phyloP scores from a whole-genome alignment of 2,888 invertebrate species.

The Leptopilina syphax region DNA sequence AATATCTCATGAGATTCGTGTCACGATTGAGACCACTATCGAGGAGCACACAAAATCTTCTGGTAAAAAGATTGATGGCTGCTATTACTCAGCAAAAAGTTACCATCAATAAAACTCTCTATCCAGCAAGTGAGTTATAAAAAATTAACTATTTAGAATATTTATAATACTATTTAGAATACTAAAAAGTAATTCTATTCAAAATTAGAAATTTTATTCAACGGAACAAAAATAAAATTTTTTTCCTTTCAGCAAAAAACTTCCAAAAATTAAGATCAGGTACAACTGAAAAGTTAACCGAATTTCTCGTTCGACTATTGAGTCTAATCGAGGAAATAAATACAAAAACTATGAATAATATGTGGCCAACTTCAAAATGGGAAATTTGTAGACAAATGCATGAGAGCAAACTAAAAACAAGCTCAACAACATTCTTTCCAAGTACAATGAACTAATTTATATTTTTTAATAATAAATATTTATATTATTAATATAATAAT shows the following conservation, averaged over 20 bases:
- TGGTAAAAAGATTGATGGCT: conserved; percentile 83
- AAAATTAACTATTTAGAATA: too few species aligned
- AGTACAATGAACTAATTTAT: background rate
- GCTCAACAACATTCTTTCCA: background rate
- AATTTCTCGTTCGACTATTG: conserved; percentile 68
- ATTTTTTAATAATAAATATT: background rate
- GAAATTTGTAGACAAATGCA: conserved; percentile 45
- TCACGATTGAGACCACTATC: conserved; percentile 82
- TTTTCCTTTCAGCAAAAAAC: conserved; percentile 63
- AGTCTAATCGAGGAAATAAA: conserved; percentile 71
- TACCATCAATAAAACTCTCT: conserved; percentile 75
- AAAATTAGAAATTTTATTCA: background rate
- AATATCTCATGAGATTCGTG: conserved; percentile 85
- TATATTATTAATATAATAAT: background rate
- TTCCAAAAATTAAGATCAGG: conserved; percentile 69
- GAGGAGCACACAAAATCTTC: conserved; percentile 80
- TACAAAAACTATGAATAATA: conserved; percentile 66
- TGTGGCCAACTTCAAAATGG: conserved; percentile 66
- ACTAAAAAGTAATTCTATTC: background rate
- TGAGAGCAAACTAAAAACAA: background rate
- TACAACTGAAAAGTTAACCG: conserved; percentile 69
- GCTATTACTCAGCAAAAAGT: conserved; percentile 84
- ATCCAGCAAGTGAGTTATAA: conserved; percentile 67
- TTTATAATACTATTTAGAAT: too few species aligned
- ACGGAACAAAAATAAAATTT: background rate